A percentile compares a stretch with the other conserved stretches of the same genome.
Conservation (phyloP, 1,140 invertebrate species). For the Scaptomyza graminum region DNA sequence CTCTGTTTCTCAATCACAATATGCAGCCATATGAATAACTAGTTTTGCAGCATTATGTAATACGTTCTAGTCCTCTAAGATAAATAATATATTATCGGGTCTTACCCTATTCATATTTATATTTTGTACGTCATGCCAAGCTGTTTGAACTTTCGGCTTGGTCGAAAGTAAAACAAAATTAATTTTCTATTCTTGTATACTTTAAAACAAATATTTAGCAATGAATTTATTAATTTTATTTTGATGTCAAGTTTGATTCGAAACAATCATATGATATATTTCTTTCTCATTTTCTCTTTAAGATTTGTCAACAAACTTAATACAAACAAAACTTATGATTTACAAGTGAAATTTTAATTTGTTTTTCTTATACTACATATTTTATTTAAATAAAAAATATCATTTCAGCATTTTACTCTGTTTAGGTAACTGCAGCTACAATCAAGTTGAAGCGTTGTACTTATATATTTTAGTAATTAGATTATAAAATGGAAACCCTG, state of each 20-base stretch:
- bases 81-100: not conserved
- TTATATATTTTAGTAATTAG: slow-evolving; percentile 44
- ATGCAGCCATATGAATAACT: slow-evolving; percentile 22
- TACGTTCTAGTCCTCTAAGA: slow-evolving; percentile 40
- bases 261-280: slow-evolving; percentile 1
- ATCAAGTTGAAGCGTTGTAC: slow-evolving; percentile 52
- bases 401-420: not conserved
- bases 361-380: slow-evolving; percentile 28
- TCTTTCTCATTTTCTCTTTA: slow-evolving; percentile 14
- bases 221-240: slow-evolving; percentile 67
- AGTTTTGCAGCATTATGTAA: slow-evolving; percentile 30
- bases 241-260: slow-evolving; percentile 19
- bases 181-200: slow-evolving; percentile 42
- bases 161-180: slow-evolving; percentile 44
- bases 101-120: not conserved
- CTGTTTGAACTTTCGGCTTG: slow-evolving; percentile 33
- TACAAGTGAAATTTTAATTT: slow-evolving; percentile 29
- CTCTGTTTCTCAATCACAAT: slow-evolving; percentile 15
- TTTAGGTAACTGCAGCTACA: slow-evolving; percentile 41
- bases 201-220: slow-evolving; percentile 54
- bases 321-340: slow-evolving; percentile 62
- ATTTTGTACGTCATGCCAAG: slow-evolving; percentile 25
- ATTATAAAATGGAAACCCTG: slow-evolving; percentile 65
- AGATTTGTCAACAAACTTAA: slow-evolving; percentile 56
- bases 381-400: not conserved